Evolutionary conservation across 2,113 vertebrate species (phyloP), one percentile per base, ranked within the genome.

Genomic region (Entosphenus tridentatus): DNA sequence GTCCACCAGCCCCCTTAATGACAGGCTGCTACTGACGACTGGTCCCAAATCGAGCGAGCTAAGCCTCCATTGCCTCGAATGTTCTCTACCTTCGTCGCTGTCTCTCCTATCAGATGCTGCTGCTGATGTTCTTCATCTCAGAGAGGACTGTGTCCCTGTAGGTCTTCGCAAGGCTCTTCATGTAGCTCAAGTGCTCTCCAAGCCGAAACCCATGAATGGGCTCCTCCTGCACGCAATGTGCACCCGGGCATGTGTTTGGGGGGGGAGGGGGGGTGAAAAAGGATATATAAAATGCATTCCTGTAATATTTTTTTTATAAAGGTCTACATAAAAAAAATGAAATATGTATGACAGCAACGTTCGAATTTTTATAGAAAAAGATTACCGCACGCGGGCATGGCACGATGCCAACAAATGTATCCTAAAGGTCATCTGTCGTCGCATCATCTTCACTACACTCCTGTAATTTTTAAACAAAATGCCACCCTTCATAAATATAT

Each of bases 131-230:
- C 57, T 65, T 80, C 93, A 97, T 91, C 74, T 89, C 87, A 55
- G 80, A 74, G 74, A 92, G 76, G 56, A 97, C 78, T 54, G 80
- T 14, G 1, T 77, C 75, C 72, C 89, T 81, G 83, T 96, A 89
- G 71, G 75, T 77, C 2, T 69, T 73, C 72, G 95, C 85, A 77
- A 97, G 76, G 10, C 67, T 77, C 77, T 84, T 77, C 93, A 97
- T 92, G 76, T 84, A 93, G 70, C 83, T 82, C 79, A 95, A 75
- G 73, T 93, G 84, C 75, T 82, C 73, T 62, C 83, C 79, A 73
- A 96, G 79, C 75, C 73, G 81, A 80, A 95, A 97, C 57, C 84
- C 84, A 71, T 70, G 77, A 70, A 97, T 80, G 9, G 89, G 82
- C 81, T 96, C 88, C 79, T 97, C 93, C 93, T 97, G 79, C 67